Conservation (phyloP, 2,113 vertebrate species). For the Turnix velox region DNA sequence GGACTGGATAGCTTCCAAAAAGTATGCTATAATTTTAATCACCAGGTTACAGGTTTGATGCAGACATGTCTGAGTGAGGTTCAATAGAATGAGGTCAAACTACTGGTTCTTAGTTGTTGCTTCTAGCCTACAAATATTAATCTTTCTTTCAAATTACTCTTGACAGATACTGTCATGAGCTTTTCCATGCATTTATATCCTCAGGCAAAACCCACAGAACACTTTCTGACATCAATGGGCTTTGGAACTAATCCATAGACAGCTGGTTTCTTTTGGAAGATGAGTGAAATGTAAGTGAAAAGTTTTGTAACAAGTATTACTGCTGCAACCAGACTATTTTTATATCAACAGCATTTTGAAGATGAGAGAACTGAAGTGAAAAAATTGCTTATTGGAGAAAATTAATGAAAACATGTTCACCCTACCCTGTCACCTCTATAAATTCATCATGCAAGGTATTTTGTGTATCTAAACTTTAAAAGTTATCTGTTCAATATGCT, state of each 20-base stretch:
- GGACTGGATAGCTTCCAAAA: neutral
- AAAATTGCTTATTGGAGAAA: neutral
- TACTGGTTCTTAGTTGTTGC: neutral
- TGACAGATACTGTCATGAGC: constrained; percentile 27
- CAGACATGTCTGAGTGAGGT: neutral
- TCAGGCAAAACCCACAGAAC: constrained; percentile 23
- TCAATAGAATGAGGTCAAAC: constrained; percentile 2
- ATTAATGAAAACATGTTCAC: neutral
- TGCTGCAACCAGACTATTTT: neutral
- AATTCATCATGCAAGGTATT: neutral
- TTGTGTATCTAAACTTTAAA: neutral
- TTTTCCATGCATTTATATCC: neutral
- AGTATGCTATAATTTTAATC: neutral
- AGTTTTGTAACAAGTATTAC: neutral
- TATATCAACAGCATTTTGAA: neutral
- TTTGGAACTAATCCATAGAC: constrained; percentile 4
- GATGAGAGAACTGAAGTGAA: neutral
- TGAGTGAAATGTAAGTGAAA: constrained; percentile 35
- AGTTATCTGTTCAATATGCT: neutral
- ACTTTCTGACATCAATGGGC: constrained; percentile 20
- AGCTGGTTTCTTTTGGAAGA: constrained; percentile 38
- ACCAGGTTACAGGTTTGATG: neutral
- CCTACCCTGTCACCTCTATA: neutral
- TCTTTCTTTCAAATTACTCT: constrained; percentile 41
- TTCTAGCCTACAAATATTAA: constrained; percentile 28